Evolutionary conservation across 2,113 vertebrate species (phyloP).

Genomic region (Chaetura pelagica): DNA sequence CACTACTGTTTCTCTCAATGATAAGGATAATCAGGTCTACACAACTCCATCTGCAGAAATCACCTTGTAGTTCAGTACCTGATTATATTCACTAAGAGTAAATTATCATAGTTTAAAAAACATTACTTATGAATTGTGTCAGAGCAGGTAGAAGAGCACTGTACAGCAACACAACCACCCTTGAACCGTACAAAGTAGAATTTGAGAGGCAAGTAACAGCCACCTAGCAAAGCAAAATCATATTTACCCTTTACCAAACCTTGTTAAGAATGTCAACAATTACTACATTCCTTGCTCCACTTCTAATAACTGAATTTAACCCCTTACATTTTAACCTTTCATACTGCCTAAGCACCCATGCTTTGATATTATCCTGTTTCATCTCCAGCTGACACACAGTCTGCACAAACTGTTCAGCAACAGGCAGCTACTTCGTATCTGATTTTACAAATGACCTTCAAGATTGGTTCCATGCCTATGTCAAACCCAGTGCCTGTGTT

Average conservation of each 20-base stretch:
- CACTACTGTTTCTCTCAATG: conserved; percentile 1
- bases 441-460: background rate
- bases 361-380: background rate
- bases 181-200: background rate
- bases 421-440: background rate
- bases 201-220: background rate
- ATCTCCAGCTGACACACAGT: background rate
- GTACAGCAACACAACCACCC: background rate
- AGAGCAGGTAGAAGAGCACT: background rate
- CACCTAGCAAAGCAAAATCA: background rate
- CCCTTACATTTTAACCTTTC: background rate
- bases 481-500: background rate
- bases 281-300: background rate
- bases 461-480: background rate
- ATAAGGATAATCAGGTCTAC: background rate
- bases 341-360: background rate
- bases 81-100: background rate
- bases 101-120: background rate
- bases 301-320: background rate
- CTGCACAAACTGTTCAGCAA: background rate
- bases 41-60: background rate
- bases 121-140: background rate
- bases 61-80: background rate
- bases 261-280: background rate
- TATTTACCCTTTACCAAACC: background rate